A percentile compares a stretch with the other conserved stretches of the same genome.
Evolutionary conservation across 1,140 invertebrate species (phyloP).

Genomic region (Drosophila athabasca): DNA sequence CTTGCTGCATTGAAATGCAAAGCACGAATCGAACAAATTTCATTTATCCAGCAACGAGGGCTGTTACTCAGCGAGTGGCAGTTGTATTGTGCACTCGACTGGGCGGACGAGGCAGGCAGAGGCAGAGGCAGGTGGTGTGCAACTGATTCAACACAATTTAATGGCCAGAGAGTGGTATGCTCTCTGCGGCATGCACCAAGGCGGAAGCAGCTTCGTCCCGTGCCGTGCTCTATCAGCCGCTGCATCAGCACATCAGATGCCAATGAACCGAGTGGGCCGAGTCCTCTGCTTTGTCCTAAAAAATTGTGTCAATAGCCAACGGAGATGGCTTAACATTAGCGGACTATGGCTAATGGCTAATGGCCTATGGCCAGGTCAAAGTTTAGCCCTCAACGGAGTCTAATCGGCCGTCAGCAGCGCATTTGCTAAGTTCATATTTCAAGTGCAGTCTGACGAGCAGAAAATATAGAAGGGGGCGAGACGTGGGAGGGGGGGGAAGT

Average conservation of each 20-base stretch:
- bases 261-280: slow-evolving; percentile 15
- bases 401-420: too few relatives aligned
- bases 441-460: background rate
- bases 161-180: background rate
- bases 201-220: slow-evolving; percentile 8
- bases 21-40: slow-evolving; percentile 58
- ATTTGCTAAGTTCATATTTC: slow-evolving; percentile 1
- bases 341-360: background rate
- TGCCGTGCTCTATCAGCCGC: slow-evolving; percentile 36
- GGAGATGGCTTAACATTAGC: slow-evolving; percentile 1
- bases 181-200: background rate
- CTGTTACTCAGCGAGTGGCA: slow-evolving; percentile 45
- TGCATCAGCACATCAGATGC: slow-evolving; percentile 2
- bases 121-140: slow-evolving; percentile 17
- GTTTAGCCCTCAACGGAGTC: too few relatives aligned
- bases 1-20: slow-evolving; percentile 53
- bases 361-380: background rate
- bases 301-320: slow-evolving; percentile 20
- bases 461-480: background rate
- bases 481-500: background rate
- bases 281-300: slow-evolving; percentile 15
- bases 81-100: slow-evolving; percentile 35
- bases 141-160: slow-evolving; percentile 32
- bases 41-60: slow-evolving; percentile 45
- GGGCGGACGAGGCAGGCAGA: background rate